Conservation (phyloP, 2,888 invertebrate species). For the Drosophila lacicola region DNA sequence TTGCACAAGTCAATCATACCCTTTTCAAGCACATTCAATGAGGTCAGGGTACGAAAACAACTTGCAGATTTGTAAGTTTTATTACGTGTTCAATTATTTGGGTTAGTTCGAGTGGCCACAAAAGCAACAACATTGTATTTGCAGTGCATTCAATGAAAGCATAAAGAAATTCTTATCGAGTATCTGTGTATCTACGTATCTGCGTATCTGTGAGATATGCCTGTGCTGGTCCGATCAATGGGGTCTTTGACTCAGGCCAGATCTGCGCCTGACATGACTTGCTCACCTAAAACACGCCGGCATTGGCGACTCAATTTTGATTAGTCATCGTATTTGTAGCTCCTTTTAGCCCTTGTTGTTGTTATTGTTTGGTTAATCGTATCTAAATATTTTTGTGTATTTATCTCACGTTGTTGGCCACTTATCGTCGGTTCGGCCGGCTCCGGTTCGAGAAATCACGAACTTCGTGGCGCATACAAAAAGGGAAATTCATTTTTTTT, state of each 20-base stretch:
- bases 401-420: constrained; percentile 72
- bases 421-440: constrained; percentile 47
- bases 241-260: constrained; percentile 49
- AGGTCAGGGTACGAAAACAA: constrained; percentile 7
- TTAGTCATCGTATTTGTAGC: constrained; percentile 66
- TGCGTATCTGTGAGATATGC: constrained; percentile 13
- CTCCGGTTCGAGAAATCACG: constrained; percentile 48
- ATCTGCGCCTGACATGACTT: constrained; percentile 41
- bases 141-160: constrained; percentile 45
- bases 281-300: constrained; percentile 12
- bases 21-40: no score
- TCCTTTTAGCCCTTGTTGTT: constrained; percentile 36
- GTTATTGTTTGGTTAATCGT: constrained; percentile 48
- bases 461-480: constrained; percentile 73
- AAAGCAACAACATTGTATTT: constrained; percentile 21
- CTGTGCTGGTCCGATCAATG: constrained; percentile 7
- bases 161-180: background rate
- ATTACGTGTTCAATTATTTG: constrained; percentile 46
- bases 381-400: constrained; percentile 71
- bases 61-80: constrained; percentile 53
- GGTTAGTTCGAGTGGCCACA: constrained; percentile 18
- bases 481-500: constrained; percentile 68
- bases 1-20: no score
- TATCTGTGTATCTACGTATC: background rate
- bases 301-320: constrained; percentile 57